Evolutionary conservation across 2,797 vertebrate species (phyloP).

Genomic region (Hozukius guyotensis): DNA sequence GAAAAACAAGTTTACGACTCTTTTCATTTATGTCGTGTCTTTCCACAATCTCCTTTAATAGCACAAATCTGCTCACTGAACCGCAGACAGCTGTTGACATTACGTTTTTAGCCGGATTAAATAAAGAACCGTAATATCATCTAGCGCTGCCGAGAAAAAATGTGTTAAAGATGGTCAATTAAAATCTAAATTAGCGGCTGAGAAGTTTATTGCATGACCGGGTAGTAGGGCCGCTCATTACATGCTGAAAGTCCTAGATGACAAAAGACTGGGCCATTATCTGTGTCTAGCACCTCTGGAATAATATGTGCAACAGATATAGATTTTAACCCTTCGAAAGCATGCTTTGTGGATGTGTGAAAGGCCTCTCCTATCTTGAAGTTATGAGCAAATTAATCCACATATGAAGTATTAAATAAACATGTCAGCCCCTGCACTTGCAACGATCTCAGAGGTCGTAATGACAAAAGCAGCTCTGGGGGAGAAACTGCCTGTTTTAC

Average conservation of each 20-base stretch:
- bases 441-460: neutral
- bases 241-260: neutral
- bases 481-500: constrained; percentile 2
- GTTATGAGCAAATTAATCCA: constrained; percentile 8
- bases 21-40: constrained; percentile 3
- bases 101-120: constrained; percentile 29
- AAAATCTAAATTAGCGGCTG: constrained; percentile 18
- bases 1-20: constrained; percentile 45
- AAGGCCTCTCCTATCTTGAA: neutral
- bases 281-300: neutral
- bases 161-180: constrained; percentile 2
- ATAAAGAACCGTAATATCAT: constrained; percentile 1
- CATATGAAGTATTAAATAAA: neutral
- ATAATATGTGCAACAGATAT: neutral
- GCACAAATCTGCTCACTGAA: constrained; percentile 22
- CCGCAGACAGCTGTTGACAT: constrained; percentile 26
- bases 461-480: neutral
- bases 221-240: neutral
- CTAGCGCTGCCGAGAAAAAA: neutral
- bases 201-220: constrained; percentile 1
- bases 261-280: neutral
- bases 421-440: neutral
- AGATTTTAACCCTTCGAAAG: neutral
- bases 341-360: neutral
- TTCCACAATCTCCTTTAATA: constrained; percentile 1